Percentiles rank a stretch among this genome's conserved stretches.
Evolutionary conservation across 2,888 invertebrate genomes (phyloP).

Genomic region (Nasonia oneida): DNA sequence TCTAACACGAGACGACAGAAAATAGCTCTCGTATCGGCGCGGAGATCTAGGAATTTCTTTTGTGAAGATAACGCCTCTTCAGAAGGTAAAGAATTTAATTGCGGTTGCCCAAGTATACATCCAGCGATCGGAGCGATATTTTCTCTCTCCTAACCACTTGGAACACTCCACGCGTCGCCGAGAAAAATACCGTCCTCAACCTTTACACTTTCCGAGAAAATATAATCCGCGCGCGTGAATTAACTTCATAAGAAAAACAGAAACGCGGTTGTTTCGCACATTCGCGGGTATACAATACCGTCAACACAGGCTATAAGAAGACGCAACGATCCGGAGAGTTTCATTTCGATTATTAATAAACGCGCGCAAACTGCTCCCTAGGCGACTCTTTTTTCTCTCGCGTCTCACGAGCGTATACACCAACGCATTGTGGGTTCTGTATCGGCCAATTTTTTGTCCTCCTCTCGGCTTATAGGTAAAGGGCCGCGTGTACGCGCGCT

Average conservation of each 20-base stretch:
- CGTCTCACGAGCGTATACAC: slow-evolving; percentile 6
- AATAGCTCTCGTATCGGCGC: not conserved
- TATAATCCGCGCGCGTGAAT: not conserved
- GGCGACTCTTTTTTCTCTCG: not conserved
- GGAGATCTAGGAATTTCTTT: not conserved
- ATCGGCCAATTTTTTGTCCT: slow-evolving; percentile 18
- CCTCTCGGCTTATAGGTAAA: not conserved
- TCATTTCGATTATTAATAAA: slow-evolving; percentile 43
- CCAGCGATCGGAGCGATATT: not conserved
- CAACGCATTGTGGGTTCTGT: not conserved
- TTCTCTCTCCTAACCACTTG: not conserved
- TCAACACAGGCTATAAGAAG: not conserved
- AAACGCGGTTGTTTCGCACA: not conserved
- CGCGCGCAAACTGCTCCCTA: not conserved
- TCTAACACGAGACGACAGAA: not conserved
- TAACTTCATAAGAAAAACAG: not conserved
- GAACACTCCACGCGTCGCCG: not conserved
- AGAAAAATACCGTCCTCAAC: not conserved
- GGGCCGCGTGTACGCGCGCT: not conserved
- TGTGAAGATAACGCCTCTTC: not conserved
- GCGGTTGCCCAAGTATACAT: not conserved
- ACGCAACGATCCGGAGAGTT: not conserved
- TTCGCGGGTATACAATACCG: not conserved
- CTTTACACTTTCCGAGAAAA: slow-evolving; percentile 1
- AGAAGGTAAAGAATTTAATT: slow-evolving; percentile 2